These are phyloP conservation scores for Gymnothorax reevesii DNA, from an alignment of 2,797 vertebrate genomes.

Conservation along the genomic window DNA sequence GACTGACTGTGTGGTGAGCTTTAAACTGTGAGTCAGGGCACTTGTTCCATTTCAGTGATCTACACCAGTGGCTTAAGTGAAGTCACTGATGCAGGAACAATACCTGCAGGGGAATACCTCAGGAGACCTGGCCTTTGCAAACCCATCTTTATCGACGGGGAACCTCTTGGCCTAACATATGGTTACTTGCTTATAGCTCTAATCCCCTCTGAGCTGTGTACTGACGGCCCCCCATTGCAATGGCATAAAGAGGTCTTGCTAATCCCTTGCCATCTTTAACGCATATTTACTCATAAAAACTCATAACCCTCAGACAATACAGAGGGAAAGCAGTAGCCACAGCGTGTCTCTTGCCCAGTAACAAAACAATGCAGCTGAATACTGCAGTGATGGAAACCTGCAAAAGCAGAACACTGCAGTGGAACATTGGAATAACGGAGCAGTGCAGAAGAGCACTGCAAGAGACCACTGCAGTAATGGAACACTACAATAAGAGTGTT, in stretches of 20 bases:
- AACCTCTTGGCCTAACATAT: constrained; percentile 29
- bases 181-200: constrained; percentile 35
- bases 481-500: not conserved
- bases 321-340: not conserved
- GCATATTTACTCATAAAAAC: not conserved
- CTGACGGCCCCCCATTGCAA: constrained; percentile 25
- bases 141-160: not conserved
- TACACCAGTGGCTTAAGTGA: not conserved
- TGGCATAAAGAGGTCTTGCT: not conserved
- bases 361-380: no score
- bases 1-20: constrained; percentile 4
- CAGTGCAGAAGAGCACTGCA: not conserved
- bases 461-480: not conserved
- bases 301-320: not conserved
- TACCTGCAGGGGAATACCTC: constrained; percentile 21
- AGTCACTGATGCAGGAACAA: not conserved
- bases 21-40: constrained; percentile 12
- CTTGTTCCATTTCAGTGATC: constrained; percentile 10
- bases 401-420: not conserved
- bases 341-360: not conserved
- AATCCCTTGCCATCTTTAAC: not conserved
- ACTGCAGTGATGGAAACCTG: not conserved
- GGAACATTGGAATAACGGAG: not conserved
- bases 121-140: not conserved
- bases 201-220: constrained; percentile 36